Base-by-base conservation (phyloP, 2,113 vertebrate genomes). In the Anser brachyrhynchus region DNA sequence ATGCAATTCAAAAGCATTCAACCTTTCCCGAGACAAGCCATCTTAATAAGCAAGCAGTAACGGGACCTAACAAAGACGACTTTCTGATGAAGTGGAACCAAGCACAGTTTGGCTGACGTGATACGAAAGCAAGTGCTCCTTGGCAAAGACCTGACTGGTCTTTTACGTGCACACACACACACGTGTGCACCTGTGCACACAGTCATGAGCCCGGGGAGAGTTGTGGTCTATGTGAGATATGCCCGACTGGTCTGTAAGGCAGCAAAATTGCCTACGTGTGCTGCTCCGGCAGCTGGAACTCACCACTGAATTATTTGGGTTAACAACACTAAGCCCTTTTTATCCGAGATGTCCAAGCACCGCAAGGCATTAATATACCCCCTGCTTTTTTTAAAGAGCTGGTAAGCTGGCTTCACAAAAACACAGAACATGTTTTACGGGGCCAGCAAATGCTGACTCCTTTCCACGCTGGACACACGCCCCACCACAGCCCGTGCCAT, bases 131-230 rank as follows among this genome's bases (percentile, higher is more conserved):
- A 70, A 77, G 28, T 25, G 29, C 64, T 55, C 29, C 4, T 69
- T 91, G 39, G 43, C 35, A 33, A 67, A 74, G 49, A 78, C 13
- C 35, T 39, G 44, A 14, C 37, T 8, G 28, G 73, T 69, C 62
- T 52, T 59, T 39, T n/a, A 22, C 2, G 1, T 3, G 35, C 23
- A 28, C 3, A 8, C 43, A 39, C 0, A 0, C 54, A 35, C 0
- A 26, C 25, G 3, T 13, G 39, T 46, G 28, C 39, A 29, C 64
- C 64, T 65, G 39, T 39, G 54, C 33, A 39, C 26, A 46, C 21
- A 12, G 25, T 69, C 37, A 25, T 2, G 2, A 1, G 2, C 13
- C 21, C 39, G 29, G 11, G 65, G 59, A 69, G 15, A 13, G 14
- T 0, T 83, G 72, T 31, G 18, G 26, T 49, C 72, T 51, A 6